Evolutionary conservation across 2,113 vertebrate genomes (phyloP), one percentile per base, ranked within the genome.

Genomic region (Pangasianodon hypophthalmus): DNA sequence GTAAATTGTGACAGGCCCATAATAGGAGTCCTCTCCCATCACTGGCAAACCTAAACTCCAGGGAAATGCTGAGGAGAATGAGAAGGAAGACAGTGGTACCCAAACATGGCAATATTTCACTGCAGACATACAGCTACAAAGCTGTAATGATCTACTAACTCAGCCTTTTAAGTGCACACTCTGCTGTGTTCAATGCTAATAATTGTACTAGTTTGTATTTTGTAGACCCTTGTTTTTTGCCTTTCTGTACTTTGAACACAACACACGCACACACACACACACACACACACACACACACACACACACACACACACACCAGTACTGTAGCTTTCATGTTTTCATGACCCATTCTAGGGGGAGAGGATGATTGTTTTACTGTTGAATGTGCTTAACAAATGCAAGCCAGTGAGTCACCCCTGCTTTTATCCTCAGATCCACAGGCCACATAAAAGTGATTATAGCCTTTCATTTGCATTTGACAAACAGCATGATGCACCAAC

Each of bases 371-470:
- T 83, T 87, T 81, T 81, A 52, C 58, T 46, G 62, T 52, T 62
- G 46, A 87, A 73, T 50, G 48, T 88, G 87, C 83, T 90, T 69
- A 67, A 85, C 90, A 88, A 81, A 41, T 67, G 52, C 16, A 32
- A 79, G 83, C 48, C 82, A 67, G 24, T 90, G 89, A 87, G 84
- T 90, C 89, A 90, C 58, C 77, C 89, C 19, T 16, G 37, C 89
- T 69, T 90, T 88, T 50, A 67, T 88, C 69, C 71, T 56, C 71
- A 69, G 71, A 48, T 48, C 67, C 83, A 85, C 37, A 85, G 90
- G 75, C 89, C 84, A 90, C 84, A 88, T 88, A 41, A 87, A 88
- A 88, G 81, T 81, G 46, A 81, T 62, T 89, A 54, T 69, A 79
- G 80, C 81, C 62, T 85, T 90, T 85, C 58, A 88, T 88, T 90